Percentiles rank a stretch among this genome's conserved stretches.
Evolutionary conservation across 2,113 vertebrate genomes (phyloP).

Genomic region (Colaptes auratus): DNA sequence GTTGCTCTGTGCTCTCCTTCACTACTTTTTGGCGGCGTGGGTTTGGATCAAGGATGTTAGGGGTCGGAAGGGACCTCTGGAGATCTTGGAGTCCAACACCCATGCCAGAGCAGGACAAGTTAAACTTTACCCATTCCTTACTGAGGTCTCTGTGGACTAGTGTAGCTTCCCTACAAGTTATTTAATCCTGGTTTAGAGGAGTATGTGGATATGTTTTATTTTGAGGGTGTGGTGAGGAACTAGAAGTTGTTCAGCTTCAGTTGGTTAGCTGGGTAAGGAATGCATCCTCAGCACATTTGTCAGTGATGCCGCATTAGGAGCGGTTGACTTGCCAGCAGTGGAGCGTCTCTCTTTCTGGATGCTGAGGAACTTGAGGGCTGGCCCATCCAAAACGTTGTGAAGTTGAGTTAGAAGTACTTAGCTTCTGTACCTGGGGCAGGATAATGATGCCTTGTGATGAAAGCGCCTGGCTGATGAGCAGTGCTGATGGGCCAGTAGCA

Average conservation of each 20-base stretch:
- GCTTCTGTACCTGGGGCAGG: not conserved
- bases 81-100: no score
- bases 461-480: not conserved
- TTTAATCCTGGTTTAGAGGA: not conserved
- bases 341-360: fast-evolving
- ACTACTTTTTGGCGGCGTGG: not conserved
- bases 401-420: not conserved
- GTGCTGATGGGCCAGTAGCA: fast-evolving
- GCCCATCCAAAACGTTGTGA: not conserved
- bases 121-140: not conserved
- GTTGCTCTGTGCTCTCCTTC: not conserved
- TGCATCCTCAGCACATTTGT: not conserved
- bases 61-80: no score
- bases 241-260: not conserved
- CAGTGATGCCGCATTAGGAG: not conserved
- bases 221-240: not conserved
- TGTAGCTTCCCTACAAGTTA: not conserved
- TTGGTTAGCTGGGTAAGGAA: not conserved
- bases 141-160: not conserved
- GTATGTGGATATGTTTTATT: not conserved
- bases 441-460: fast-evolving
- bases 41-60: no score
- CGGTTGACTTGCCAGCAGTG: not conserved
- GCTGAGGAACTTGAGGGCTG: not conserved
- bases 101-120: no score